Evolutionary conservation across 2,113 vertebrate species (phyloP).

Genomic region (Sinocyclocheilus grahami): DNA sequence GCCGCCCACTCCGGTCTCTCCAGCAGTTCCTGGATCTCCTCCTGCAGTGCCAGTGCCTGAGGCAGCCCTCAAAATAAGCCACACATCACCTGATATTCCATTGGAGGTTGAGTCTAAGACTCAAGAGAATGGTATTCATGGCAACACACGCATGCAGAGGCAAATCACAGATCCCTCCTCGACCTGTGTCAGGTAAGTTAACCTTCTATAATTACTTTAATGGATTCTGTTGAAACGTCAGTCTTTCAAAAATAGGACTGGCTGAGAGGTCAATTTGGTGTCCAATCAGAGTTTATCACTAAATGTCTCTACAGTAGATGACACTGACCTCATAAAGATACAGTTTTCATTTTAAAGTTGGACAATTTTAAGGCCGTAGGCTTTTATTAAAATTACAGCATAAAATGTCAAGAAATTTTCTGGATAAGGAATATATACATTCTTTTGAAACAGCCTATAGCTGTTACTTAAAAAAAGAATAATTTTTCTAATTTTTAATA

Average conservation of each 20-base stretch:
- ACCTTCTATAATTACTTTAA: neutral
- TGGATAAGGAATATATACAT: neutral
- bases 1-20: slow-evolving; percentile 61
- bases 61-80: slow-evolving; percentile 96
- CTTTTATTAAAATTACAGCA: neutral
- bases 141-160: slow-evolving; percentile 83
- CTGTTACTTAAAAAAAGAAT: no score
- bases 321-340: neutral
- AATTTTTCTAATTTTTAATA: no score
- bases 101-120: slow-evolving; percentile 81
- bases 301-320: neutral
- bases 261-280: neutral
- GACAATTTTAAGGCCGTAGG: neutral
- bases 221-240: neutral
- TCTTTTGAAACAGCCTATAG: neutral
- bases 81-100: slow-evolving; percentile 95
- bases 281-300: neutral
- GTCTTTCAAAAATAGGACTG: neutral
- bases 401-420: neutral
- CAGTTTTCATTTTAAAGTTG: neutral
- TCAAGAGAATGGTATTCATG: slow-evolving; percentile 85
- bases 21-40: slow-evolving; percentile 65
- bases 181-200: slow-evolving; percentile 81
- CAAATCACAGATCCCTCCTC: slow-evolving; percentile 90
- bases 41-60: slow-evolving; percentile 79